Percentiles rank a stretch among this genome's conserved stretches.
These are phyloP conservation scores for Drosophila sproati DNA, from an alignment of 1,140 invertebrate species.

Conservation along the genomic window DNA sequence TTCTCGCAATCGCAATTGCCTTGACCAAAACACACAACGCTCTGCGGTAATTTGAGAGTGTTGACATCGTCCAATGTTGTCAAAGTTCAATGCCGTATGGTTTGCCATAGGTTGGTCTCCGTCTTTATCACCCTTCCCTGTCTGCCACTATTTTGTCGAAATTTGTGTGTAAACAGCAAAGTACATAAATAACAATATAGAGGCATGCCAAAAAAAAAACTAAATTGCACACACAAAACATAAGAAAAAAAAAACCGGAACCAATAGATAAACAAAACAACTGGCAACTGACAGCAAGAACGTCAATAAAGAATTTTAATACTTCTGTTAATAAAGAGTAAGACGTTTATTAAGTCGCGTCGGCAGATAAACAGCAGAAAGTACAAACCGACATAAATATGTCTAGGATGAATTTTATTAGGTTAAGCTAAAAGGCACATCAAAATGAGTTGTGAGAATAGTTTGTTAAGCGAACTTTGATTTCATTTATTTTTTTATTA, in stretches of 20 bases:
- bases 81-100: constrained; percentile 70
- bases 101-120: constrained; percentile 15
- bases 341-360: not conserved
- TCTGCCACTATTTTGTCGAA: constrained; percentile 19
- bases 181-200: constrained; percentile 15
- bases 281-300: not conserved
- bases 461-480: too few species aligned
- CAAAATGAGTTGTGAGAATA: too few species aligned
- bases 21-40: constrained; percentile 59
- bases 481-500: too few species aligned
- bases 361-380: not conserved
- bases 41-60: constrained; percentile 1
- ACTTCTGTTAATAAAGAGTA: not conserved
- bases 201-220: constrained; percentile 7
- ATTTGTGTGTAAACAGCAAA: constrained; percentile 10
- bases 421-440: too few species aligned
- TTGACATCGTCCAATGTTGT: constrained; percentile 20
- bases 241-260: constrained; percentile 3
- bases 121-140: constrained; percentile 22
- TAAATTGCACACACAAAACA: constrained; percentile 1
- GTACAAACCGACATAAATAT: too few species aligned
- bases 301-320: not conserved
- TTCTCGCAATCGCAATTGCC: constrained; percentile 43
- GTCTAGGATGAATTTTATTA: too few species aligned
- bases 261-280: not conserved